Evolutionary conservation across 1,140 invertebrate genomes (phyloP).

Genomic region (Leucophenga varia): DNA sequence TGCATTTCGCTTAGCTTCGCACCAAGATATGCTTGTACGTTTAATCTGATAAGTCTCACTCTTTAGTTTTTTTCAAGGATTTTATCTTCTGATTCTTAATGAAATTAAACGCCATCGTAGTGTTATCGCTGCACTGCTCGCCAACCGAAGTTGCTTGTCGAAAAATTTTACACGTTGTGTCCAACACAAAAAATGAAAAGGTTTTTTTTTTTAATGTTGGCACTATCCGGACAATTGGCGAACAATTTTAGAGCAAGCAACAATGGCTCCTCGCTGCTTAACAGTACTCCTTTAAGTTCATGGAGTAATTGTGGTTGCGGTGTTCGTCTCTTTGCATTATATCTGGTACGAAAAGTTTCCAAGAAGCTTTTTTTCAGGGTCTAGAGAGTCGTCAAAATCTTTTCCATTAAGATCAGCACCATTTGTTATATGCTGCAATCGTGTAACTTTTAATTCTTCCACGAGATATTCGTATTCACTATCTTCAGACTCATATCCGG

Average conservation of each 20-base stretch:
- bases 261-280: slow-evolving; percentile 60
- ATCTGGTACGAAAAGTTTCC: slow-evolving; percentile 34
- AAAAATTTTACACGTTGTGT: slow-evolving; percentile 60
- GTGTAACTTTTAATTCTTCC: slow-evolving; percentile 42
- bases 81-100: slow-evolving; percentile 60
- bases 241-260: slow-evolving; percentile 60
- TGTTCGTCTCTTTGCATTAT: slow-evolving; percentile 61
- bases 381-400: slow-evolving; percentile 40
- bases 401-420: slow-evolving; percentile 46
- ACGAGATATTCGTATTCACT: slow-evolving; percentile 29
- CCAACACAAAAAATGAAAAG: slow-evolving; percentile 62
- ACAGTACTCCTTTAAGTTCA: slow-evolving; percentile 59
- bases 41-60: slow-evolving; percentile 60
- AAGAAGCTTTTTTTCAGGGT: slow-evolving; percentile 40
- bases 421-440: slow-evolving; percentile 46
- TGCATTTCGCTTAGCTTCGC: slow-evolving; percentile 60
- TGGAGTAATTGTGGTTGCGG: slow-evolving; percentile 55
- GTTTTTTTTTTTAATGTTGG: slow-evolving; percentile 61
- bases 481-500: slow-evolving; percentile 41
- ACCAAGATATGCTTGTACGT: slow-evolving; percentile 59
- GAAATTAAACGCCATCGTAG: slow-evolving; percentile 65
- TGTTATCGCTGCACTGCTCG: slow-evolving; percentile 53
- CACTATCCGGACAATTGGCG: slow-evolving; percentile 62
- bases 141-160: slow-evolving; percentile 34
- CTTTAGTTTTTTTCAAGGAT: slow-evolving; percentile 60